Base-by-base conservation (phyloP, 1,140 invertebrate genomes). In the Heliconius himera region DNA sequence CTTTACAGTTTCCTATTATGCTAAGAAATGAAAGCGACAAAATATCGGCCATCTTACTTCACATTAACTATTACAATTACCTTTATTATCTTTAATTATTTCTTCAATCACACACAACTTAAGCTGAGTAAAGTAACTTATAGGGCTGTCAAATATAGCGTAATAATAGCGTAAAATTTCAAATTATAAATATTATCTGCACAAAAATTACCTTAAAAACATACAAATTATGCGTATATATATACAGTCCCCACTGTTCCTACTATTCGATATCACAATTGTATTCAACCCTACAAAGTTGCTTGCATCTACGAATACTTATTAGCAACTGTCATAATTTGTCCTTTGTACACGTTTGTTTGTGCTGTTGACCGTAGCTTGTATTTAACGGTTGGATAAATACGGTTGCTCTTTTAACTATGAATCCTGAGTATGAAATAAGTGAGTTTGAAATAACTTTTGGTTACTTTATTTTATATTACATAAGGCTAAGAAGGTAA, bases 261-360 rank as follows among this genome's bases (percentile, higher is more conserved):
- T 26, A 66, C 60, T 70, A 46, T 60, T 33, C 74, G 36, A 80
- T 80, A 46, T 80, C 78, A 76, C 74, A 51, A 74, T 76, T 29
- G 70, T 71, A 76, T 74, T 18, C 49, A 56, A 54, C 51, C 73
- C 60, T 60, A 54, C n/a, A 20, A 76, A 73, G 74, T 80, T 49
- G 74, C 73, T 80, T 76, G 70, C 66, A 60, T 80, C 77, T 70
- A 76, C 74, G 60, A 70, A 49, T 70, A 76, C 74, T 80, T 86
- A 84, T 84, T 83, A 85, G 81, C 78, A 80, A 82, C 60, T 82
- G 82, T 85, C 77, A 77, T 80, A 83, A 89, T 82, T 83, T 83
- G 82, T 83, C 79, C 82, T 83, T 83, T 83, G 82, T 83, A 73
- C 74, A 74, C 29, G 60, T 74, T 70, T 73, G 70, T 71, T 54